phyloP scores from a whole-genome alignment of 1,140 invertebrate species.

The Penaeus japonicus region DNA sequence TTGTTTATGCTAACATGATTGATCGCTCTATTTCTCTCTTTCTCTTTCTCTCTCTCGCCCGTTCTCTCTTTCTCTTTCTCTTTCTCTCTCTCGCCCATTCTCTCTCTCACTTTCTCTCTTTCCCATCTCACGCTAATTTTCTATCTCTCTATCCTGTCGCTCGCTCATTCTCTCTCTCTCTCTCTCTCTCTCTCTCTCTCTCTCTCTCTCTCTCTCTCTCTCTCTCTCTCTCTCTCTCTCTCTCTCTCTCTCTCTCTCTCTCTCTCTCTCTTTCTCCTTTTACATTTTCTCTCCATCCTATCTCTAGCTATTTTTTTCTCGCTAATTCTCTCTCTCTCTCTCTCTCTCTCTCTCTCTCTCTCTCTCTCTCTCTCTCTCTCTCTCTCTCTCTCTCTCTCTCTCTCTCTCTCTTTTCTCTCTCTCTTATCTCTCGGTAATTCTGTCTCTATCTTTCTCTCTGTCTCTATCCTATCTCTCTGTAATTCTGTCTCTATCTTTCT shows the following conservation, averaged over 20 bases:
- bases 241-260: neutral
- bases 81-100: neutral
- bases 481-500: neutral
- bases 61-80: neutral
- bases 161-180: no score
- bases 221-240: no score
- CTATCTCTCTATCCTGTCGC: neutral
- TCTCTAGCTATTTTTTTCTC: neutral
- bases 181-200: neutral
- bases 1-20: no score
- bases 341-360: neutral
- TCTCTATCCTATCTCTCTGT: neutral
- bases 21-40: no score
- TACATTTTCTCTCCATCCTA: no score
- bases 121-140: neutral
- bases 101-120: neutral
- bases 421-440: neutral
- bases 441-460: neutral
- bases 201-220: neutral
- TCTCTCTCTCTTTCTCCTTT: no score
- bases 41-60: neutral
- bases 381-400: neutral
- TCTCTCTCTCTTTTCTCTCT: neutral
- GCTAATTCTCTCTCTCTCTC: no score
- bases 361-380: neutral